These are phyloP conservation scores for Trachymyrmex cornetzi DNA, from an alignment of 1,140 invertebrate species.

Conservation along the genomic window DNA sequence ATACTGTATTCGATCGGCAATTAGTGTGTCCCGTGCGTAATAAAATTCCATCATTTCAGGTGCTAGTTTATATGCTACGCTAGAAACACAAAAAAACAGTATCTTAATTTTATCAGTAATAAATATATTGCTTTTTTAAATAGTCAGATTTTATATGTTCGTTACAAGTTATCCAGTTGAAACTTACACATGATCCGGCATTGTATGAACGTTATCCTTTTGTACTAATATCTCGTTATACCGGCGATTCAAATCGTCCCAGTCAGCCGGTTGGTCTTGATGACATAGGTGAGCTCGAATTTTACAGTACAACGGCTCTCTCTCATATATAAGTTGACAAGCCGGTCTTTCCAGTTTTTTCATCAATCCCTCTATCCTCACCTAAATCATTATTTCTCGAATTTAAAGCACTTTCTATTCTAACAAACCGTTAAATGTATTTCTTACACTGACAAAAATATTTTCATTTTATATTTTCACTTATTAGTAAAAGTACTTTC, in stretches of 20 bases:
- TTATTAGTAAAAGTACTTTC: neutral
- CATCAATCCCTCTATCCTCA: slow-evolving; percentile 84
- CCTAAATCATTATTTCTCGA: slow-evolving; percentile 74
- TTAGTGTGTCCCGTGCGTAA: slow-evolving; percentile 75
- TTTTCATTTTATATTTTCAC: neutral
- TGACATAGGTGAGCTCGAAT: slow-evolving; percentile 85
- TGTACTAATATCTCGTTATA: slow-evolving; percentile 81
- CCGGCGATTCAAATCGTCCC: slow-evolving; percentile 82
- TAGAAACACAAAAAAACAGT: slow-evolving; percentile 70
- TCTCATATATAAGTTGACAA: slow-evolving; percentile 83
- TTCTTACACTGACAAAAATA: neutral
- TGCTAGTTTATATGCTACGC: slow-evolving; percentile 81
- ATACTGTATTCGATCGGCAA: slow-evolving; percentile 81
- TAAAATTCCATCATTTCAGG: slow-evolving; percentile 84
- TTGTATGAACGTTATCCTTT: slow-evolving; percentile 74
- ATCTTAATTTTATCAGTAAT: neutral
- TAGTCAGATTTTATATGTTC: neutral
- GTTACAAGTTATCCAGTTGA: neutral
- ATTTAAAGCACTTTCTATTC: neutral
- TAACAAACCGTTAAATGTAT: neutral
- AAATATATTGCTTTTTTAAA: neutral
- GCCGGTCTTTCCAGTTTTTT: slow-evolving; percentile 76
- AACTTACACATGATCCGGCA: slow-evolving; percentile 86
- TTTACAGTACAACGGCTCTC: slow-evolving; percentile 85
- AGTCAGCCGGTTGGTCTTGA: slow-evolving; percentile 83